Evolutionary conservation across 2,113 vertebrate species (phyloP).

Genomic region (Narcine bancroftii): DNA sequence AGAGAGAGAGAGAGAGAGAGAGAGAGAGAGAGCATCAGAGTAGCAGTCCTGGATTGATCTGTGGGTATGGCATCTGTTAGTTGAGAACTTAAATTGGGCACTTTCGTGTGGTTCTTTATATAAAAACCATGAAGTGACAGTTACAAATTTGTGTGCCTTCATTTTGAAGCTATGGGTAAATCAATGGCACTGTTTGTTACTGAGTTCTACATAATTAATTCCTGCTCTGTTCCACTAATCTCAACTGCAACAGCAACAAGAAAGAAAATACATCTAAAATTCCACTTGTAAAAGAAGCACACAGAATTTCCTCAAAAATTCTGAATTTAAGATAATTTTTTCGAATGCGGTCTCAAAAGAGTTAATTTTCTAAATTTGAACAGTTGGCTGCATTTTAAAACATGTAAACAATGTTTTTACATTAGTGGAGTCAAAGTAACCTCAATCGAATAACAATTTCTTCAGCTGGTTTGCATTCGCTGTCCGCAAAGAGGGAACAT

Average conservation of each 20-base stretch:
- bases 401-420: not conserved
- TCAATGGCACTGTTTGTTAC: not conserved
- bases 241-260: too few relatives aligned
- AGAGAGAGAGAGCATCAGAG: not conserved
- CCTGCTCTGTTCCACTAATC: not conserved
- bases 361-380: conserved; percentile 6
- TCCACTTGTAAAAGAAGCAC: not conserved
- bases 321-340: not conserved
- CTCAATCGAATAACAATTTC: not conserved
- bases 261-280: not conserved
- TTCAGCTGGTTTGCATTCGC: not conserved
- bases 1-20: not conserved
- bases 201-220: not conserved
- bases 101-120: not conserved
- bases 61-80: not conserved
- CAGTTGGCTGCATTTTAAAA: not conserved
- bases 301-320: not conserved
- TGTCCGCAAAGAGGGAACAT: not conserved
- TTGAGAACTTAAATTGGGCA: not conserved
- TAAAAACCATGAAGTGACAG: not conserved
- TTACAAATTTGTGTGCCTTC: not conserved
- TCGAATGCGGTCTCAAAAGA: not conserved
- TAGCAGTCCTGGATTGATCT: not conserved
- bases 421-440: conserved; percentile 17
- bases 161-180: not conserved